These are phyloP conservation scores for Pilophorus perplexus DNA, from an alignment of 2,888 invertebrate species.

Conservation along the genomic window DNA sequence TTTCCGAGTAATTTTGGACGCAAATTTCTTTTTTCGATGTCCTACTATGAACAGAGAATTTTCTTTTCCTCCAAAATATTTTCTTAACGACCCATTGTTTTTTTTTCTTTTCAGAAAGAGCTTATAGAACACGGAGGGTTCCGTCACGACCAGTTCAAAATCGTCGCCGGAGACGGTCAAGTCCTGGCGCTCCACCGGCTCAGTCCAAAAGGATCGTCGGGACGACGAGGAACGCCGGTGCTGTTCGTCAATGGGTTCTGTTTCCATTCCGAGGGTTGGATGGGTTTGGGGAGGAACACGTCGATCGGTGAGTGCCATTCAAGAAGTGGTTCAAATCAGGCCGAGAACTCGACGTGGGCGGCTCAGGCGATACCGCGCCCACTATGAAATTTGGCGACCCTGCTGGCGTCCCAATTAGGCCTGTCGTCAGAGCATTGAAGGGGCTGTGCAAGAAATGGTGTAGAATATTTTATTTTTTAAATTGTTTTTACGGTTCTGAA, in stretches of 20 bases:
- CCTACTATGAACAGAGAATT: too few species aligned
- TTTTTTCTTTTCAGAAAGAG: slow-evolving; percentile 6
- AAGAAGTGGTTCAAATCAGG: not conserved
- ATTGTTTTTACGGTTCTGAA: too few species aligned
- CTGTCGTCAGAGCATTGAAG: too few species aligned
- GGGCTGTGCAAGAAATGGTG: too few species aligned
- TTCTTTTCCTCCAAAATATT: too few species aligned
- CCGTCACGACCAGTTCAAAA: slow-evolving; percentile 10
- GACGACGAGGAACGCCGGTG: slow-evolving; percentile 5
- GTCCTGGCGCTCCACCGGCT: slow-evolving; percentile 27
- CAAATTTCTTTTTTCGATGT: too few species aligned
- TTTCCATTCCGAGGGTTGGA: slow-evolving; percentile 35
- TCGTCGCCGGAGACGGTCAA: slow-evolving; percentile 29
- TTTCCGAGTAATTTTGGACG: too few species aligned
- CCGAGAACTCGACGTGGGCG: too few species aligned
- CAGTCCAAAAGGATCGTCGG: not conserved
- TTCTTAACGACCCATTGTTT: not conserved
- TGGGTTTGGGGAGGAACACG: slow-evolving; percentile 32
- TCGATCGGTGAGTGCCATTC: slow-evolving; percentile 12
- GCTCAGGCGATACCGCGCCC: too few species aligned
- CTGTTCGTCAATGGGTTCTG: slow-evolving; percentile 34
- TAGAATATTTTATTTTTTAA: too few species aligned
- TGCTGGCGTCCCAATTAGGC: too few species aligned
- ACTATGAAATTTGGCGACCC: too few species aligned
- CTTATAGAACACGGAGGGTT: slow-evolving; percentile 29